Evolutionary conservation across 2,888 invertebrate species (phyloP).

Genomic region (Chloroclystis v-ata): DNA sequence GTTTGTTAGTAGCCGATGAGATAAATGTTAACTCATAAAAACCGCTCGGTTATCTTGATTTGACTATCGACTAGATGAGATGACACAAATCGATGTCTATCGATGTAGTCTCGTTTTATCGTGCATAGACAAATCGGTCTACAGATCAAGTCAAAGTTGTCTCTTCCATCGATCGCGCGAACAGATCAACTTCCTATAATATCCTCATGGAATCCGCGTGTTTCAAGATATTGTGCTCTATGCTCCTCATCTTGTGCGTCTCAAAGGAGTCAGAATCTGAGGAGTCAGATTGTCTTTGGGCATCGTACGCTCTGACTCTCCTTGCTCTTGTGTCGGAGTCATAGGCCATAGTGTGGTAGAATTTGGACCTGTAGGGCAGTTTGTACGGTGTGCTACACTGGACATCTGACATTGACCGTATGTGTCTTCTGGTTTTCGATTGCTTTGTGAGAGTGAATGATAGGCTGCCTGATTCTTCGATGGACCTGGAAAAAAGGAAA

Average conservation of each 20-base stretch:
- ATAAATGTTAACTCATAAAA: too few relatives aligned
- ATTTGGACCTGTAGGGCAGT: slow-evolving; percentile 54
- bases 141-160: too few relatives aligned
- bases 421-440: slow-evolving; percentile 63
- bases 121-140: too few relatives aligned
- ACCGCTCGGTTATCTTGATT: too few relatives aligned
- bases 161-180: too few relatives aligned
- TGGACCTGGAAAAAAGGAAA: slow-evolving; percentile 55
- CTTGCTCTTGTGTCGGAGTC: slow-evolving; percentile 65
- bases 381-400: slow-evolving; percentile 69
- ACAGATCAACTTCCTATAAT: slow-evolving; percentile 48
- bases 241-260: slow-evolving; percentile 48
- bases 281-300: slow-evolving; percentile 51
- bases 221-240: slow-evolving; percentile 64
- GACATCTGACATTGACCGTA: slow-evolving; percentile 72
- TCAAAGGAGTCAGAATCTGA: slow-evolving; percentile 63
- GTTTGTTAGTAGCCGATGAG: too few relatives aligned
- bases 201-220: slow-evolving; percentile 72
- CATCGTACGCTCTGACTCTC: slow-evolving; percentile 49
- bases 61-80: too few relatives aligned
- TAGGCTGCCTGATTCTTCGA: slow-evolving; percentile 50
- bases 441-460: slow-evolving; percentile 60
- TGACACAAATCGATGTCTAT: too few relatives aligned
- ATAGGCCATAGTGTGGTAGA: slow-evolving; percentile 57
- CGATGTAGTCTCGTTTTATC: too few relatives aligned